A percentile compares a stretch with the other conserved stretches of the same genome.
phyloP scores from a whole-genome alignment of 1,140 invertebrate genomes.

The Drosophila tropicalis region DNA sequence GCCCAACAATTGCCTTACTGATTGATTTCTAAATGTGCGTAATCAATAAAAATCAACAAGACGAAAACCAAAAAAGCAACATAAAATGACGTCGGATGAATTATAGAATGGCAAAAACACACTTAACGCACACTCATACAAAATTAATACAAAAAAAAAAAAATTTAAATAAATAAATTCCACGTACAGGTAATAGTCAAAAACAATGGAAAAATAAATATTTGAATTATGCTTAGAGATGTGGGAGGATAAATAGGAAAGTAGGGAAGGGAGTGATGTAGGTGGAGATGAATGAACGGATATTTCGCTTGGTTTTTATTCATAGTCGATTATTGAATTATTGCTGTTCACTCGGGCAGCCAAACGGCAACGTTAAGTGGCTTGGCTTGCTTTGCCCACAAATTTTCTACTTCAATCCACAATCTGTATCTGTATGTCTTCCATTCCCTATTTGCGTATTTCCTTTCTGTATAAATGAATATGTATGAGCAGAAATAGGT shows the following conservation, averaged over 20 bases:
- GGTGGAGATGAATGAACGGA: not conserved
- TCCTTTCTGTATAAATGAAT: too few relatives aligned
- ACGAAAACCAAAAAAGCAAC: slow-evolving; percentile 12
- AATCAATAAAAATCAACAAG: slow-evolving; percentile 48
- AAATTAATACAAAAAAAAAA: slow-evolving; percentile 30
- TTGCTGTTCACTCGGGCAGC: not conserved
- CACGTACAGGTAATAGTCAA: slow-evolving; percentile 1
- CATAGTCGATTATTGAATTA: slow-evolving; percentile 11
- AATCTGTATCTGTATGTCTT: too few relatives aligned
- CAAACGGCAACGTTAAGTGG: not conserved
- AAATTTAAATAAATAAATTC: slow-evolving; percentile 41
- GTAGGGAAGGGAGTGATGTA: not conserved
- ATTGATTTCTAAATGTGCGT: slow-evolving; percentile 60
- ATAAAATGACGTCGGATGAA: slow-evolving; percentile 36
- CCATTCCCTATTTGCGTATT: too few relatives aligned
- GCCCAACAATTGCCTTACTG: slow-evolving; percentile 30
- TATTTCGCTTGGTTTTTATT: slow-evolving; percentile 6
- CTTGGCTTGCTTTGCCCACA: not conserved
- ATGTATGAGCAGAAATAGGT: too few relatives aligned
- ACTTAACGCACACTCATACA: slow-evolving; percentile 1
- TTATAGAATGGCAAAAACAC: slow-evolving; percentile 35
- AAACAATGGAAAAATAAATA: slow-evolving; percentile 34
- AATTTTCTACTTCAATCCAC: not conserved
- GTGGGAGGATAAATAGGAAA: not conserved
- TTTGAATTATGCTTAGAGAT: slow-evolving; percentile 15